Evolutionary conservation across 2,888 invertebrate genomes (phyloP).

Genomic region (Trachelus tabidus): DNA sequence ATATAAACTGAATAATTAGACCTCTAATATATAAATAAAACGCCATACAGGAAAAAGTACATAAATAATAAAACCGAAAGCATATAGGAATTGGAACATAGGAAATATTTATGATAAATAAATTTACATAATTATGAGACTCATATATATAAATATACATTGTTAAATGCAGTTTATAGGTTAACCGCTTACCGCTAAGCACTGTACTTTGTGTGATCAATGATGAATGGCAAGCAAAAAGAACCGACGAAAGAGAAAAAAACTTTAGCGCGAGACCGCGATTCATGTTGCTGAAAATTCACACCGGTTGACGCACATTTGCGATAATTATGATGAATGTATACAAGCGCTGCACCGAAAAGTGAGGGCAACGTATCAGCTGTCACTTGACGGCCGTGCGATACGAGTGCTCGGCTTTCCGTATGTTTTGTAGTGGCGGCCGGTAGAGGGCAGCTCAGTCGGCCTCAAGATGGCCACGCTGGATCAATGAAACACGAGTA

Average conservation of each 20-base stretch:
- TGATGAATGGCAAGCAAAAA: neutral
- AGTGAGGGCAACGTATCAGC: slow-evolving; percentile 33
- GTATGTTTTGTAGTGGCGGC: slow-evolving; percentile 47
- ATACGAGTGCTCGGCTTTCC: neutral
- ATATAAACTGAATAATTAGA: neutral
- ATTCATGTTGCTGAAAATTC: neutral
- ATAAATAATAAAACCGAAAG: neutral
- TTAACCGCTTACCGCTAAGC: neutral
- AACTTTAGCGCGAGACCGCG: neutral
- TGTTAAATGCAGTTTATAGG: neutral
- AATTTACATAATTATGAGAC: neutral
- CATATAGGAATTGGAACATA: neutral
- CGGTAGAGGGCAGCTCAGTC: slow-evolving; percentile 70
- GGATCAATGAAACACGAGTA: slow-evolving; percentile 78
- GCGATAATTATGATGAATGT: neutral
- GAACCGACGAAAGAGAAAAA: neutral
- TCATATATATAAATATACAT: neutral
- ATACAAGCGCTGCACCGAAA: neutral
- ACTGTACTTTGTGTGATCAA: neutral
- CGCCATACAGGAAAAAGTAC: neutral
- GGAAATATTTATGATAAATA: neutral
- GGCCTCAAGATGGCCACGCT: slow-evolving; percentile 75
- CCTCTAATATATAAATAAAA: neutral
- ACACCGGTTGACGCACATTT: neutral
- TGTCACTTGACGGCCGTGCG: slow-evolving; percentile 29